Conservation (phyloP, 2,797 vertebrate species). For the Sebastes cheni region DNA sequence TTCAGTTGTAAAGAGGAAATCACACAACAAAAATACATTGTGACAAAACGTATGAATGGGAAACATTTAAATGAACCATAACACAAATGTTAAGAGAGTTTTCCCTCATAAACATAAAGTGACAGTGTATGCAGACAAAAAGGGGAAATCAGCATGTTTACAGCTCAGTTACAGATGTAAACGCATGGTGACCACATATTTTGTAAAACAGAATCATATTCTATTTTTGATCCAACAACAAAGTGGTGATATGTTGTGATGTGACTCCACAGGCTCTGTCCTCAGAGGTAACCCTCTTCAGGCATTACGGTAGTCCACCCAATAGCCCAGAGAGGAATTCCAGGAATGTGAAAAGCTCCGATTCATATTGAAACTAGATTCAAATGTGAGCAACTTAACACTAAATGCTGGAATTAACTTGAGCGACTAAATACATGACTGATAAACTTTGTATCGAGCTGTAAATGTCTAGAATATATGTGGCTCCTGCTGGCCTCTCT, state of each 20-base stretch:
- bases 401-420: slow-evolving; percentile 1
- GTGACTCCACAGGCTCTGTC: slow-evolving; percentile 10
- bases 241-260: neutral
- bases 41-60: neutral
- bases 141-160: neutral
- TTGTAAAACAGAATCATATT: neutral
- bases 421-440: neutral
- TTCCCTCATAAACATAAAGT: neutral
- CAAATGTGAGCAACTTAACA: slow-evolving; percentile 65
- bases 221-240: neutral
- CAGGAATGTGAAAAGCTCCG: slow-evolving; percentile 85
- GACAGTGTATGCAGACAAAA: neutral
- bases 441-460: neutral
- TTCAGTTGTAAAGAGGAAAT: neutral
- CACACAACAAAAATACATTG: neutral
- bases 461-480: neutral
- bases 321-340: slow-evolving; percentile 83
- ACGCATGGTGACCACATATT: neutral
- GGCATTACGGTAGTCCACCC: slow-evolving; percentile 78
- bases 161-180: neutral
- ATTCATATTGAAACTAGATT: slow-evolving; percentile 82
- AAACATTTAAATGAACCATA: neutral
- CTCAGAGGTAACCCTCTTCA: slow-evolving; percentile 6
- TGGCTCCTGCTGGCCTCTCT: neutral
- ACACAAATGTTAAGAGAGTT: neutral